Evolutionary conservation across 2,113 vertebrate genomes (phyloP).

Genomic region (Chlamydotis undulata): DNA sequence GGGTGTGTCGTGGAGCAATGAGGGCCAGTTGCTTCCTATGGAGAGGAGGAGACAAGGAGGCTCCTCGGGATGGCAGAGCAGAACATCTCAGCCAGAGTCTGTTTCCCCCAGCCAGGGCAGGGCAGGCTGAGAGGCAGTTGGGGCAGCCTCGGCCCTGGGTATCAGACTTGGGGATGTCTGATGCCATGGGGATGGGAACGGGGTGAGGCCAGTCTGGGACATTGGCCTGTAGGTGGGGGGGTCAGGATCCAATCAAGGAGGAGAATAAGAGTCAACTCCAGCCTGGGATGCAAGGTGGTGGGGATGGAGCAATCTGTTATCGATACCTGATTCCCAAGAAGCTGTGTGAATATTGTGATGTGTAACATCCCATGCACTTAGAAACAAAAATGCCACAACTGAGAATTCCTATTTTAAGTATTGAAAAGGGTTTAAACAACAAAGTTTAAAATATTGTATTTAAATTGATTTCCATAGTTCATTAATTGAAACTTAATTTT

Average conservation of each 20-base stretch:
- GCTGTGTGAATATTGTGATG: rapidly evolving
- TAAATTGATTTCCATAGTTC: not conserved
- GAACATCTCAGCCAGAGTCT: not conserved
- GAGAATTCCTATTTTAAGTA: not conserved
- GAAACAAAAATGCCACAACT: not conserved
- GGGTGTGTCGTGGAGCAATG: not conserved
- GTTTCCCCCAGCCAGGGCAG: not conserved
- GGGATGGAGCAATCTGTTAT: not conserved
- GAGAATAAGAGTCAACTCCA: not conserved
- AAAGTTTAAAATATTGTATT: not conserved
- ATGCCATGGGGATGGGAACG: not conserved
- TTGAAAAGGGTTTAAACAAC: not conserved
- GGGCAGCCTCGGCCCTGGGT: not conserved
- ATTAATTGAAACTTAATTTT: not conserved
- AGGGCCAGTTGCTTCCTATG: not conserved
- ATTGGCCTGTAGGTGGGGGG: not conserved
- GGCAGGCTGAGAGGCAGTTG: not conserved
- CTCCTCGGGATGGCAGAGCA: not conserved
- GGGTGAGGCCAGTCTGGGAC: not conserved
- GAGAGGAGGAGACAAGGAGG: not conserved
- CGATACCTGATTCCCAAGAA: not conserved
- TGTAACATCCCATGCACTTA: not conserved
- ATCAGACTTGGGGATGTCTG: not conserved
- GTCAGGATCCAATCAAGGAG: not conserved
- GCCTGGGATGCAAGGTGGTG: not conserved